Evolutionary conservation across 2,797 vertebrate species (phyloP).

Genomic region (Calcarius lapponicus): DNA sequence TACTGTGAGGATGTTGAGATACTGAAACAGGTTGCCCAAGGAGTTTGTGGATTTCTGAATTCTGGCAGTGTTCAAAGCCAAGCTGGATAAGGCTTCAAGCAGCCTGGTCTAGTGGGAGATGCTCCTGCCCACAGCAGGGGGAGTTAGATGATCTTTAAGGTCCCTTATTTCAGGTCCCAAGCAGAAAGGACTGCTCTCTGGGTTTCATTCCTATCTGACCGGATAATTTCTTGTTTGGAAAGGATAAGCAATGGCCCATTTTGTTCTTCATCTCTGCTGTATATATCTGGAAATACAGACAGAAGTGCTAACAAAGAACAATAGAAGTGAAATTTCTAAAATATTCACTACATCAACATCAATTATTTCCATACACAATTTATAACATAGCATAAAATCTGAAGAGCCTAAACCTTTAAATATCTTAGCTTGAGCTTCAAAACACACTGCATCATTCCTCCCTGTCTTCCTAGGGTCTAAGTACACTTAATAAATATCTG

Average conservation of each 20-base stretch:
- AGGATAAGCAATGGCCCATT: background rate
- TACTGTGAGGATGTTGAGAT: background rate
- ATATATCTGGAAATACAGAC: background rate
- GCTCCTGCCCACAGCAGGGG: background rate
- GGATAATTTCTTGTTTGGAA: background rate
- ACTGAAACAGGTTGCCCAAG: background rate
- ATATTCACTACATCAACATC: background rate
- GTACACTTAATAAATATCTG: background rate
- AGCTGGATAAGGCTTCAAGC: background rate
- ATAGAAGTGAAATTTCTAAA: background rate
- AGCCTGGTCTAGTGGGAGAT: background rate
- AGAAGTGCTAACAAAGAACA: background rate
- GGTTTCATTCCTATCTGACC: background rate
- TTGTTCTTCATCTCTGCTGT: background rate
- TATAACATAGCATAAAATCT: accelerated
- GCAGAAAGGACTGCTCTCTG: background rate
- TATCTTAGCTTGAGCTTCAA: background rate
- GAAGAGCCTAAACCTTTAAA: background rate
- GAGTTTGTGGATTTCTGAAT: background rate
- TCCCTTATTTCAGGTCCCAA: background rate
- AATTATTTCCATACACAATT: background rate
- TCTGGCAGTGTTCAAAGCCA: background rate
- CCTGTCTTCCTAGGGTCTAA: background rate
- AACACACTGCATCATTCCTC: background rate
- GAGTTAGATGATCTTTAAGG: background rate